A percentile compares a stretch with the other conserved stretches of the same genome.
These are phyloP conservation scores for Spodoptera littoralis DNA, from an alignment of 2,888 invertebrate species.

Conservation along the genomic window DNA sequence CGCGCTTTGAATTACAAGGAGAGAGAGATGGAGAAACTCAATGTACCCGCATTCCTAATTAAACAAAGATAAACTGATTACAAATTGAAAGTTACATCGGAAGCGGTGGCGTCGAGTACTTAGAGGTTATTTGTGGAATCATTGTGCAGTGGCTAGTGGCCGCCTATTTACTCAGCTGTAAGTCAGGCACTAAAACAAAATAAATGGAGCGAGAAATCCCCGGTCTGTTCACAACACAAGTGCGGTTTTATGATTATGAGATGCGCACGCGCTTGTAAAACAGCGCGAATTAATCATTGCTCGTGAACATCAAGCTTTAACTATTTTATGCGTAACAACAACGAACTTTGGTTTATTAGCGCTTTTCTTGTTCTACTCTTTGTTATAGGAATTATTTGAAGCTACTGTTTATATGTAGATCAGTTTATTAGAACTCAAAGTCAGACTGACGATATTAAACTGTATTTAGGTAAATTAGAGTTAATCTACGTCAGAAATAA, in stretches of 20 bases:
- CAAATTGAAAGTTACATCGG: conserved; percentile 54
- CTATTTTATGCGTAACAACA: conserved; percentile 45
- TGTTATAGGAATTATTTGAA: conserved; percentile 9
- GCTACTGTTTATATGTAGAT: conserved; percentile 11
- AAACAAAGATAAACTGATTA: conserved; percentile 52
- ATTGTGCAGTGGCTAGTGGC: conserved; percentile 49
- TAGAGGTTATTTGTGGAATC: conserved; percentile 60
- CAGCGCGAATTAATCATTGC: conserved; percentile 67
- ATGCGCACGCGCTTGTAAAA: conserved; percentile 70
- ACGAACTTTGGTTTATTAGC: conserved; percentile 35
- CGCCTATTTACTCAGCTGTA: conserved; percentile 75
- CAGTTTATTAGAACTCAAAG: background rate
- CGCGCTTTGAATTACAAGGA: conserved; percentile 47
- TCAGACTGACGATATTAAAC: background rate
- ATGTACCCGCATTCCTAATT: conserved; percentile 45
- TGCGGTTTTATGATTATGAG: conserved; percentile 78
- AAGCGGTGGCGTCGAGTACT: conserved; percentile 37
- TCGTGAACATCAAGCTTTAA: conserved; percentile 49
- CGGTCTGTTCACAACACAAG: conserved; percentile 65
- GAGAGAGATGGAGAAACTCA: conserved; percentile 44
- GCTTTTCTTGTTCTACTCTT: conserved; percentile 22
- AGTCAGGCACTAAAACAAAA: conserved; percentile 71
- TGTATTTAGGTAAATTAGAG: conserved; percentile 1
- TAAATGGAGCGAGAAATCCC: conserved; percentile 77
- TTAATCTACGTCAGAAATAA: conserved; percentile 14